Percentiles rank a stretch among this genome's conserved stretches.
phyloP scores from a whole-genome alignment of 2,888 invertebrate species.

The Lasioglossum villosulum region DNA sequence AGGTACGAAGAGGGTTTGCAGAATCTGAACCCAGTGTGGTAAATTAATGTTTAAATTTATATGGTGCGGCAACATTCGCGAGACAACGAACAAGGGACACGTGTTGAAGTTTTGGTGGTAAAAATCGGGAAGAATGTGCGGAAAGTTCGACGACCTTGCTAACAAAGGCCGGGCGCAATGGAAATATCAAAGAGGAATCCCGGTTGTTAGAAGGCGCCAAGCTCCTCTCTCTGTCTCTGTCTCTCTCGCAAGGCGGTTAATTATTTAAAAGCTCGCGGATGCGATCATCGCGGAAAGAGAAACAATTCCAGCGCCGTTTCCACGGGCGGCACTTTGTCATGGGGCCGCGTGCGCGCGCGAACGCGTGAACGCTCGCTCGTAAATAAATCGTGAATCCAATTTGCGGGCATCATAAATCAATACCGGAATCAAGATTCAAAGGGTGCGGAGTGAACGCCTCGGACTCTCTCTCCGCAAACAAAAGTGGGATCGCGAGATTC shows the following conservation, averaged over 20 bases:
- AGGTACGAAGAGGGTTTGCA: too few species aligned
- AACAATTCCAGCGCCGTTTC: constrained; percentile 53
- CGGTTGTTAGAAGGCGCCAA: constrained; percentile 5
- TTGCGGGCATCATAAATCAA: constrained; percentile 76
- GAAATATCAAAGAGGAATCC: constrained; percentile 21
- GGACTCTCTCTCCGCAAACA: constrained; percentile 41
- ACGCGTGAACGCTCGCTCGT: constrained; percentile 41
- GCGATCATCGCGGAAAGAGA: constrained; percentile 37
- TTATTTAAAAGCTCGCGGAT: constrained; percentile 28
- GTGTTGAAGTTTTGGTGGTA: neutral
- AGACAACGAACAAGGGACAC: too few species aligned
- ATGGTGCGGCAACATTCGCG: too few species aligned
- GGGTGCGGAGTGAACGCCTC: constrained; percentile 48
- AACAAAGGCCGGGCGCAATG: constrained; percentile 1
- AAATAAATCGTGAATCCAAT: constrained; percentile 69
- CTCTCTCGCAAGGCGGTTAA: constrained; percentile 24
- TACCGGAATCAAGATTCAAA: constrained; percentile 75
- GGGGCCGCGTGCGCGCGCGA: constrained; percentile 21
- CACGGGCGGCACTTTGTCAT: constrained; percentile 52
- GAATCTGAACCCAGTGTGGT: too few species aligned
- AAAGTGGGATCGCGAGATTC: constrained; percentile 38
- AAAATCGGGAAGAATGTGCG: neutral
- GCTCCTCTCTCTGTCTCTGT: neutral
- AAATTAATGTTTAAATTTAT: too few species aligned
- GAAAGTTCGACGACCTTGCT: neutral